Percentiles rank a stretch among this genome's conserved stretches.
These are phyloP conservation scores for Macrosteles quadrilineatus DNA, from an alignment of 1,140 invertebrate species.

Conservation along the genomic window DNA sequence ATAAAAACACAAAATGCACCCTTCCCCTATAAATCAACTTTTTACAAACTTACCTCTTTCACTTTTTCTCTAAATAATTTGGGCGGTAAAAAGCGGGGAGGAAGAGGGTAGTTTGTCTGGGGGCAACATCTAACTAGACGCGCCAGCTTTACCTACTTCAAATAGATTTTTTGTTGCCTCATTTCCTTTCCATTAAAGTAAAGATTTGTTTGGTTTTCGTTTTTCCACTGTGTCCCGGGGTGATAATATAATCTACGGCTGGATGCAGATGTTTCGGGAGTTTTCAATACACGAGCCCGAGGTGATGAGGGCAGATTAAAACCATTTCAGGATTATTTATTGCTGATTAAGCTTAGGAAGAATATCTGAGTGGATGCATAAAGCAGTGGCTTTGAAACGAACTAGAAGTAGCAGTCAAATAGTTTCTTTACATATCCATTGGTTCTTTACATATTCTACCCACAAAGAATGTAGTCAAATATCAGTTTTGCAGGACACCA, in stretches of 20 bases:
- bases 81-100: conserved; percentile 6
- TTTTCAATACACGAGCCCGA: background rate
- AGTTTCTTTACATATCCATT: no score
- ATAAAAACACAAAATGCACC: conserved; percentile 16
- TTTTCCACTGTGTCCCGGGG: no score
- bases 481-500: no score
- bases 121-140: background rate
- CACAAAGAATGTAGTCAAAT: no score
- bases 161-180: conserved; percentile 2
- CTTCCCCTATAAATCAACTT: conserved; percentile 1
- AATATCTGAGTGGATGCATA: no score
- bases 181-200: conserved; percentile 9
- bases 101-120: background rate
- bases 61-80: conserved; percentile 13
- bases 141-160: background rate
- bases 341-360: no score
- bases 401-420: no score
- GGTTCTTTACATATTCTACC: no score
- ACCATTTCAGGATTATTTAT: no score
- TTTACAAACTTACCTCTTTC: conserved; percentile 6
- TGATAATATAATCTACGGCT: background rate
- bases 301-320: no score
- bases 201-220: conserved; percentile 1
- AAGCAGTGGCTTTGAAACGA: no score
- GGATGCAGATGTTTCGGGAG: background rate